These are phyloP conservation scores for Orchesellides sinensis DNA, from an alignment of 2,888 invertebrate genomes.

Conservation along the genomic window DNA sequence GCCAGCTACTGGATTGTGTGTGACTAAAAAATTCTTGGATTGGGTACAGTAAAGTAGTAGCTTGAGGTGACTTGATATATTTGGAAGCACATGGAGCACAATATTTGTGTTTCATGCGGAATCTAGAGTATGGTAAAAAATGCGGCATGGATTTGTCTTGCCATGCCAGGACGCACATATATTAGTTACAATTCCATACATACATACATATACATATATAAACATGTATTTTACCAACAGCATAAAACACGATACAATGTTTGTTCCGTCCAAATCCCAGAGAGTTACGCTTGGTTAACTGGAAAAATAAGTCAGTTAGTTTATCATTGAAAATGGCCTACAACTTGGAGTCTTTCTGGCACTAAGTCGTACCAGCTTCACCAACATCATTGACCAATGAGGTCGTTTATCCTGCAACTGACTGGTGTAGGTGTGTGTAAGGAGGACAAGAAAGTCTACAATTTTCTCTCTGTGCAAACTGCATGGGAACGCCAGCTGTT, in stretches of 20 bases:
- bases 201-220: no score
- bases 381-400: constrained; percentile 21
- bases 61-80: background rate
- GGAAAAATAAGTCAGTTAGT: constrained; percentile 27
- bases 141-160: background rate
- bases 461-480: background rate
- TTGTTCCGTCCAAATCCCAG: constrained; percentile 2
- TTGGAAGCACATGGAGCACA: background rate
- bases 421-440: constrained; percentile 23
- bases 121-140: background rate
- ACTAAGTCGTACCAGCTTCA: constrained; percentile 2
- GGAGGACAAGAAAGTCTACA: background rate
- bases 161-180: background rate
- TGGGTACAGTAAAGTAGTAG: background rate
- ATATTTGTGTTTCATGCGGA: constrained; percentile 5
- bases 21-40: no score
- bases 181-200: background rate
- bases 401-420: constrained; percentile 29
- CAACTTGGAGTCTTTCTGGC: constrained; percentile 11
- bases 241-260: background rate
- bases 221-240: no score
- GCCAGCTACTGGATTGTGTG: no score
- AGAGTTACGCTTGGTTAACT: constrained; percentile 15
- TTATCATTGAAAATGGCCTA: constrained; percentile 34
- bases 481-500: background rate